Conservation (phyloP, 2,888 invertebrate species). For the Apotomis betuletana region DNA sequence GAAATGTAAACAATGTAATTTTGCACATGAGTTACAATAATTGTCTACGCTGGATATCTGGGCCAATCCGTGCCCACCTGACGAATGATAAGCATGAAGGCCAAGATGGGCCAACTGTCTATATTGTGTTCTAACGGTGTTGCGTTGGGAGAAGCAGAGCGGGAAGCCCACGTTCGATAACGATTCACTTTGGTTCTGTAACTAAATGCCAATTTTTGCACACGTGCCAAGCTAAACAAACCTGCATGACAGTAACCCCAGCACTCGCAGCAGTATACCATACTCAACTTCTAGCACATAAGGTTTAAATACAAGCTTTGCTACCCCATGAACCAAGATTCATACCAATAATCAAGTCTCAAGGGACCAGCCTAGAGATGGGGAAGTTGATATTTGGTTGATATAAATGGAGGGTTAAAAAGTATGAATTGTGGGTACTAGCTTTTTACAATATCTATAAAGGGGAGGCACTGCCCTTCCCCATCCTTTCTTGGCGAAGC, state of each 20-base stretch:
- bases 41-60: slow-evolving; percentile 22
- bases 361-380: too few species aligned
- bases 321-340: too few species aligned
- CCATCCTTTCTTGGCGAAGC: too few species aligned
- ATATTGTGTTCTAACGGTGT: slow-evolving; percentile 32
- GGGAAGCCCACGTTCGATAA: slow-evolving; percentile 19
- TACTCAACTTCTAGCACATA: too few species aligned
- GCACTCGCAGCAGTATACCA: too few species aligned
- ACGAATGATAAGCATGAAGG: slow-evolving; percentile 34
- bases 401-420: too few species aligned
- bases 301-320: too few species aligned
- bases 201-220: not conserved
- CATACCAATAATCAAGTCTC: too few species aligned
- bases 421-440: too few species aligned
- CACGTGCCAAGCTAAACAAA: not conserved
- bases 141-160: slow-evolving; percentile 23
- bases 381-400: too few species aligned
- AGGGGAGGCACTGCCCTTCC: too few species aligned
- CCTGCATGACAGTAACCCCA: not conserved
- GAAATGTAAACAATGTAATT: slow-evolving; percentile 37
- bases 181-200: slow-evolving; percentile 11
- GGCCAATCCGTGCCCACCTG: slow-evolving; percentile 28
- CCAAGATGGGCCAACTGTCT: slow-evolving; percentile 32
- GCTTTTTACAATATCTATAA: too few species aligned
- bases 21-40: slow-evolving; percentile 30